A percentile compares a stretch with the other conserved stretches of the same genome.
Evolutionary conservation across 1,140 invertebrate species (phyloP).

Genomic region (Calliopsis andreniformis): DNA sequence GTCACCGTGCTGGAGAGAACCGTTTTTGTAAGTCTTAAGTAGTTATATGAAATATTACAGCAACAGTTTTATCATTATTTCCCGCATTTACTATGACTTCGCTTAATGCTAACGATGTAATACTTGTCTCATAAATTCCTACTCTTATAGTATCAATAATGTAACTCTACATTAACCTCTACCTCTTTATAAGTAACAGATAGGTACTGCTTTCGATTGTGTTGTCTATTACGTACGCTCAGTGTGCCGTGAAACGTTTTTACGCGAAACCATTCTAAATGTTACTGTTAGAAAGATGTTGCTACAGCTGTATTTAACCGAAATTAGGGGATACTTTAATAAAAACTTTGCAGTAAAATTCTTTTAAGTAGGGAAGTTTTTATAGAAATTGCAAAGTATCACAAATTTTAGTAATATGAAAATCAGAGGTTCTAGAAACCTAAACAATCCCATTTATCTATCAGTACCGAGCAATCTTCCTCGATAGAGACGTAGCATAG

Average conservation of each 20-base stretch:
- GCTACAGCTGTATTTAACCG: no score
- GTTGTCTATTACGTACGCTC: neutral
- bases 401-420: neutral
- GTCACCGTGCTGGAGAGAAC: neutral
- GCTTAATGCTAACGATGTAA: slow-evolving; percentile 7
- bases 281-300: neutral
- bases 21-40: slow-evolving; percentile 13
- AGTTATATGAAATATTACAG: neutral
- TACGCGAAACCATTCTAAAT: neutral
- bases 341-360: no score
- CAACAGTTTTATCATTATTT: slow-evolving; percentile 22
- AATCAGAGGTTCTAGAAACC: neutral
- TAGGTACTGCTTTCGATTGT: neutral
- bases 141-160: neutral
- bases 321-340: no score
- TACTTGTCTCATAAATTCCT: slow-evolving; percentile 33
- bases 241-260: neutral
- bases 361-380: no score
- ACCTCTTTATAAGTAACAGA: neutral
- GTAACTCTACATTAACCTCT: neutral
- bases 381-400: neutral
- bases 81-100: slow-evolving; percentile 25
- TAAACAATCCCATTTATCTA: slow-evolving; percentile 10
- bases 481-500: slow-evolving; percentile 68
- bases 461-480: slow-evolving; percentile 34